A percentile compares a stretch with the other conserved stretches of the same genome.
phyloP scores from a whole-genome alignment of 2,888 invertebrate genomes.

The Germaria angustata region DNA sequence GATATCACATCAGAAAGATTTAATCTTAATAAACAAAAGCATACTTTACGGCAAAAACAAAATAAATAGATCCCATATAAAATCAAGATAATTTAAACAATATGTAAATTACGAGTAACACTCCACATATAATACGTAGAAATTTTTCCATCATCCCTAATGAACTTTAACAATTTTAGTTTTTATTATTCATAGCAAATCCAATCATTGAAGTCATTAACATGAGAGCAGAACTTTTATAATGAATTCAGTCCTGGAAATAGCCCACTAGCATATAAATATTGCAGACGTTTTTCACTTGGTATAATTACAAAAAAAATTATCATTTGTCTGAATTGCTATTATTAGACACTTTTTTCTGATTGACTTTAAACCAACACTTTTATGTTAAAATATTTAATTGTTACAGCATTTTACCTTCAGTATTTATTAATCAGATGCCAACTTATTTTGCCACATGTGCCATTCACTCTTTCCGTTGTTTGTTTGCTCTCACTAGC shows the following conservation, averaged over 20 bases:
- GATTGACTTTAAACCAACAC: slow-evolving; percentile 49
- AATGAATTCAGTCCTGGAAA: too few species aligned
- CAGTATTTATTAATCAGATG: slow-evolving; percentile 37
- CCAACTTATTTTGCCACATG: not conserved
- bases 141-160: too few species aligned
- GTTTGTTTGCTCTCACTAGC: not conserved
- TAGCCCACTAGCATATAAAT: too few species aligned
- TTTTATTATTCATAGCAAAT: not conserved
- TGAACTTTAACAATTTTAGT: too few species aligned
- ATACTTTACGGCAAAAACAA: not conserved
- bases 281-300: slow-evolving; percentile 11
- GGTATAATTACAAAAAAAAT: slow-evolving; percentile 7
- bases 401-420: too few species aligned
- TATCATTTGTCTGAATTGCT: slow-evolving; percentile 25
- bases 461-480: not conserved
- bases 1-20: not conserved
- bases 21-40: slow-evolving; percentile 3
- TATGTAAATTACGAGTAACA: not conserved
- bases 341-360: slow-evolving; percentile 59
- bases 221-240: too few species aligned
- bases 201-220: not conserved
- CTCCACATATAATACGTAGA: too few species aligned
- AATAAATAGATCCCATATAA: not conserved
- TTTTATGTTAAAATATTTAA: too few species aligned
- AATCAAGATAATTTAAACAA: not conserved